Conservation (phyloP, 2,797 vertebrate genomes). For the Peromyscus eremicus region DNA sequence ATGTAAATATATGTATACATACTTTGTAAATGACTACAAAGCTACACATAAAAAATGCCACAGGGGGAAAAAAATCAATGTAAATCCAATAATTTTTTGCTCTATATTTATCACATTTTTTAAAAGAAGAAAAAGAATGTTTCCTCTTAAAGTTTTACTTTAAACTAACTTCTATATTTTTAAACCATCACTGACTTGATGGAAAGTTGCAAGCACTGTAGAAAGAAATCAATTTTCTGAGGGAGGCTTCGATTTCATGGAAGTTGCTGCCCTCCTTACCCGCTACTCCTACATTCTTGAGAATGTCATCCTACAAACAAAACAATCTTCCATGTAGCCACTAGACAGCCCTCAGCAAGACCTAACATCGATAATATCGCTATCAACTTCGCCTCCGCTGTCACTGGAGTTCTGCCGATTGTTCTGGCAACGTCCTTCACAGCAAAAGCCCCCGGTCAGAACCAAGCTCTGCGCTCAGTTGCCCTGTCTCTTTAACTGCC, state of each 20-base stretch:
- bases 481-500: neutral
- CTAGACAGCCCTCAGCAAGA: neutral
- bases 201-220: slow-evolving; percentile 3
- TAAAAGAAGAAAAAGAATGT: neutral
- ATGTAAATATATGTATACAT: neutral
- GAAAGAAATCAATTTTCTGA: slow-evolving; percentile 33
- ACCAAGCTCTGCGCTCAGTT: neutral
- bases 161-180: neutral
- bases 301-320: neutral
- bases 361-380: neutral
- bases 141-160: neutral
- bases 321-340: neutral
- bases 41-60: neutral
- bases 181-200: slow-evolving; percentile 15
- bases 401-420: neutral
- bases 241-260: neutral
- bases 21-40: slow-evolving; percentile 43
- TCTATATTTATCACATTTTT: slow-evolving; percentile 9
- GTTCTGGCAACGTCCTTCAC: neutral
- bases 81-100: neutral
- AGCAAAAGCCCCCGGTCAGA: slow-evolving; percentile 1
- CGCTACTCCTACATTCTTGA: neutral
- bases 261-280: slow-evolving; percentile 18
- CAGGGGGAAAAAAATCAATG: neutral
- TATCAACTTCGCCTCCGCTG: neutral